Evolutionary conservation across 1,140 invertebrate species (phyloP).

Genomic region (Thalassaphorura encarpata): DNA sequence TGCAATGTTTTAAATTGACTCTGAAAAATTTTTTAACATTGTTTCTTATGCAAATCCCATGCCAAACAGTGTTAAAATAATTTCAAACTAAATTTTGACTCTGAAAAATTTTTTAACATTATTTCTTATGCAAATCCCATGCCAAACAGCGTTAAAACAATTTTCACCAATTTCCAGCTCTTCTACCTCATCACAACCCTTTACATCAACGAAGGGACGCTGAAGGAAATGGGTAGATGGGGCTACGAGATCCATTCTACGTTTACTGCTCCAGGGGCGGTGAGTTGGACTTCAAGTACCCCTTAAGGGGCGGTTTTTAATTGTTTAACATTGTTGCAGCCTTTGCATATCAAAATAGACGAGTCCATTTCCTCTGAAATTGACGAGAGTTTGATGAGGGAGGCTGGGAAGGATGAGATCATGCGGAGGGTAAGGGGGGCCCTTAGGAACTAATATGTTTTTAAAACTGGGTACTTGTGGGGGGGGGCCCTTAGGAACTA

Average conservation of each 20-base stretch:
- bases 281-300: constrained; percentile 38
- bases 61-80: too few species aligned
- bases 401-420: constrained; percentile 78
- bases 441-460: too few species aligned
- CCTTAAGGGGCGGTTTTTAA: not conserved
- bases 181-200: constrained; percentile 80
- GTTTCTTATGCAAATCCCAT: too few species aligned
- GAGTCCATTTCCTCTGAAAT: constrained; percentile 79
- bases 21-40: too few species aligned
- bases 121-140: too few species aligned
- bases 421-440: constrained; percentile 64
- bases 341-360: constrained; percentile 71
- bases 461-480: too few species aligned
- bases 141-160: too few species aligned
- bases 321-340: constrained; percentile 51
- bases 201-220: constrained; percentile 59
- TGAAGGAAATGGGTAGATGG: constrained; percentile 88
- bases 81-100: too few species aligned
- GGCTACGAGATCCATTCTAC: constrained; percentile 96
- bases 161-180: constrained; percentile 49
- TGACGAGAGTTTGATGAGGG: constrained; percentile 67
- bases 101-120: too few species aligned
- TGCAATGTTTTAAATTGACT: too few species aligned
- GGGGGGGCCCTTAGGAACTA: too few species aligned
- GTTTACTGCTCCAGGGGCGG: constrained; percentile 82